A percentile compares a stretch with the other conserved stretches of the same genome.
These are phyloP conservation scores for Ophion ventricosus DNA, from an alignment of 2,888 invertebrate species.

Conservation along the genomic window DNA sequence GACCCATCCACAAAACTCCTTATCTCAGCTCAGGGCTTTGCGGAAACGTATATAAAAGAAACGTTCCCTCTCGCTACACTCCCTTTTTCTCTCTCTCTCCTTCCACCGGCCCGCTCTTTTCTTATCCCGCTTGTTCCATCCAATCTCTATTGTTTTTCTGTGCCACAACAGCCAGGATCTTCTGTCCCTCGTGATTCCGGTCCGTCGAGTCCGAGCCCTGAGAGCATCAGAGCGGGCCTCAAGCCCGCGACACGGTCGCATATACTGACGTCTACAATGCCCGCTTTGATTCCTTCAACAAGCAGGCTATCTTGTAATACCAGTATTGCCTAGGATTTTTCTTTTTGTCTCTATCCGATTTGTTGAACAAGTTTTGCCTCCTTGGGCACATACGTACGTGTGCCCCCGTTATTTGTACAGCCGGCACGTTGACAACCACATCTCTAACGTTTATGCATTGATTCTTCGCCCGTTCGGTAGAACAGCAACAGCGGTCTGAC, in stretches of 20 bases:
- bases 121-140: constrained; percentile 21
- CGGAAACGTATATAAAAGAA: constrained; percentile 48
- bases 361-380: too few species aligned
- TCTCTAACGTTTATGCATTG: too few species aligned
- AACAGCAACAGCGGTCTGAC: too few species aligned
- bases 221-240: constrained; percentile 17
- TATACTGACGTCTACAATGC: constrained; percentile 39
- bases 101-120: background rate
- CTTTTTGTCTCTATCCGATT: background rate
- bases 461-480: too few species aligned
- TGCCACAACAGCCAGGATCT: constrained; percentile 24
- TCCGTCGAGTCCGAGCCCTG: constrained; percentile 59
- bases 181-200: constrained; percentile 56
- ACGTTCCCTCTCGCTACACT: constrained; percentile 32
- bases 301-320: constrained; percentile 38
- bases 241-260: constrained; percentile 22
- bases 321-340: constrained; percentile 31
- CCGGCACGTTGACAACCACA: too few species aligned
- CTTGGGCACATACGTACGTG: too few species aligned
- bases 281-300: constrained; percentile 34
- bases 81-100: background rate
- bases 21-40: constrained; percentile 55
- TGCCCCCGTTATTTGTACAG: too few species aligned
- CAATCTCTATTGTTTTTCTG: constrained; percentile 17
- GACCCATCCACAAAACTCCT: constrained; percentile 53